Evolutionary conservation across 2,113 vertebrate species (phyloP).

Genomic region (Probosciger aterrimus): DNA sequence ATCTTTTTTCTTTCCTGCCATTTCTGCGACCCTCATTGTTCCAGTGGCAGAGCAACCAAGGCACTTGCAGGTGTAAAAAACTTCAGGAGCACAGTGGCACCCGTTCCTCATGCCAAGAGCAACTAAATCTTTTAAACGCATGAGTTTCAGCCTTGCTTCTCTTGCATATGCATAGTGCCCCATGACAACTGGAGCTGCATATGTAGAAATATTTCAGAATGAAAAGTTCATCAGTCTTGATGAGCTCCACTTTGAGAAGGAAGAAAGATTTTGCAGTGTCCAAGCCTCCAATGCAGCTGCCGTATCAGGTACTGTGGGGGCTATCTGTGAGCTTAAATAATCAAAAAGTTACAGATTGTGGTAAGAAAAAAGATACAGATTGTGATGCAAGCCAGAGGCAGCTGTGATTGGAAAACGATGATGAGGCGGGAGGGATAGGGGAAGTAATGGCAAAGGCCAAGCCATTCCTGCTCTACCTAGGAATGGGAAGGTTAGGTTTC

Average conservation of each 20-base stretch:
- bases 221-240: neutral
- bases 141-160: neutral
- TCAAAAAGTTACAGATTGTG: neutral
- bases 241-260: neutral
- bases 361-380: neutral
- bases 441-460: neutral
- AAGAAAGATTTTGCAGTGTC: neutral
- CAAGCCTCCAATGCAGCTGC: neutral
- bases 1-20: neutral
- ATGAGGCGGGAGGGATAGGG: neutral
- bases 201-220: neutral
- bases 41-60: neutral
- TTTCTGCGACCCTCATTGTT: neutral
- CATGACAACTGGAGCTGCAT: neutral
- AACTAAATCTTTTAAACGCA: neutral
- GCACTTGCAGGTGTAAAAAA: neutral
- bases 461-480: neutral
- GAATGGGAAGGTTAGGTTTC: neutral
- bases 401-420: neutral
- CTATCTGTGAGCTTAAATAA: neutral
- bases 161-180: neutral
- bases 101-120: neutral
- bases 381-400: neutral
- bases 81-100: neutral
- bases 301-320: neutral